Evolutionary conservation across 2,113 vertebrate species (phyloP), one percentile per base, ranked within the genome.

Genomic region (Corythornis vintsioides): DNA sequence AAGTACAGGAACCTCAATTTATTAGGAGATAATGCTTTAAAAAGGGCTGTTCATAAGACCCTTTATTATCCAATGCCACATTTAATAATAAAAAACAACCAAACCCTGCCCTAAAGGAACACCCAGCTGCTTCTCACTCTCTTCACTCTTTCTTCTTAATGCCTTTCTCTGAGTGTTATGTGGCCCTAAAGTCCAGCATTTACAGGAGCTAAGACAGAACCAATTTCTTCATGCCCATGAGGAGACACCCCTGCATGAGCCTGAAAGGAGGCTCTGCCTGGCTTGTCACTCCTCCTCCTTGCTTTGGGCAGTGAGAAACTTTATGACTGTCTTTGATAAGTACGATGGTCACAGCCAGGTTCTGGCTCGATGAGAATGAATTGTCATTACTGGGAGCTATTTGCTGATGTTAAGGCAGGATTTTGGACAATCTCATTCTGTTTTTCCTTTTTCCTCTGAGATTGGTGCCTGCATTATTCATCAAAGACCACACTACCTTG

Each of bases 381-480:
- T 59, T 82, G 66, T 28, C 47, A 61, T 48, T 55, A 33, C 33
- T 38, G 42, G 47, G 47, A 91, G 45, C 22, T 65, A 22, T 67
- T 83, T 89, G 69, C 38, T 80, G 56, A 38, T 74, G 5, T 64
- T 74, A 88, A 81, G 56, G 52, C 38, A 93, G 55, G 38, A 84
- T 42, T 83, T 71, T 26, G 71, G 67, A 64, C 55, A 52, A 60
- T 42, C 24, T 80, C 2, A 35, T 55, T 60, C 33, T 35, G 48
- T 7, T 78, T 75, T 45, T 16, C 11, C 10, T 43, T 83, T 81
- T 71, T 33, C 61, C 66, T 55, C 38, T 0, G 3, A 85, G 47
- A 63, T 8, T 22, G 20, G 31, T 79, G 53, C 28, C 40, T 90
- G 69, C 43, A 81, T 94, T 94, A 93, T 80, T 92, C 56, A 93